Evolutionary conservation across 23 tunicate genomes (phyloP).

Genomic region (Ascidia mentula): DNA sequence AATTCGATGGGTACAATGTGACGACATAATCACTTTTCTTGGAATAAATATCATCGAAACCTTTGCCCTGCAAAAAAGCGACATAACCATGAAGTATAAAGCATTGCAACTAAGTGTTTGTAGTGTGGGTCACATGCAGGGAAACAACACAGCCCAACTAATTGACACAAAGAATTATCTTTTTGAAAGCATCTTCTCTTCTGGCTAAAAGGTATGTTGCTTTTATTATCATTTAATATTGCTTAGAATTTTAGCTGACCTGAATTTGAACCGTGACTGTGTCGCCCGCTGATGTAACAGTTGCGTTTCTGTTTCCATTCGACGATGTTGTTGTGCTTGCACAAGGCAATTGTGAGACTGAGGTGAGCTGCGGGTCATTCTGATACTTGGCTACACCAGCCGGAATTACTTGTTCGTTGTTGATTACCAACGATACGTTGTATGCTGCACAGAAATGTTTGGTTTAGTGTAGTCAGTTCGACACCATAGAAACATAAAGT

Average conservation of each 20-base stretch:
- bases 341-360: neutral
- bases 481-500: too few relatives aligned
- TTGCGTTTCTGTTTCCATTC: neutral
- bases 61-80: slow-evolving; percentile 25
- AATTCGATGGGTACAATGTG: neutral
- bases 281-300: neutral
- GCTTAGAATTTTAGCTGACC: neutral
- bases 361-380: neutral
- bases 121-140: too few relatives aligned
- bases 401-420: neutral
- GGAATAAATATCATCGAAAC: slow-evolving; percentile 4
- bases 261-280: neutral
- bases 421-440: neutral
- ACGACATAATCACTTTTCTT: slow-evolving; percentile 18
- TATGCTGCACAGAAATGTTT: too few relatives aligned
- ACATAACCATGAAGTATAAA: too few relatives aligned
- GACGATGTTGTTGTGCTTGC: neutral
- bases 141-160: too few relatives aligned
- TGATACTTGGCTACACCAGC: neutral
- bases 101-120: too few relatives aligned
- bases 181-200: too few relatives aligned
- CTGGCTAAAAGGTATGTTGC: too few relatives aligned
- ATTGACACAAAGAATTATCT: too few relatives aligned
- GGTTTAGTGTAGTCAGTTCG: too few relatives aligned
- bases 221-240: too few relatives aligned